phyloP scores from a whole-genome alignment of 2,113 vertebrate species.

The Trichechus manatus region DNA sequence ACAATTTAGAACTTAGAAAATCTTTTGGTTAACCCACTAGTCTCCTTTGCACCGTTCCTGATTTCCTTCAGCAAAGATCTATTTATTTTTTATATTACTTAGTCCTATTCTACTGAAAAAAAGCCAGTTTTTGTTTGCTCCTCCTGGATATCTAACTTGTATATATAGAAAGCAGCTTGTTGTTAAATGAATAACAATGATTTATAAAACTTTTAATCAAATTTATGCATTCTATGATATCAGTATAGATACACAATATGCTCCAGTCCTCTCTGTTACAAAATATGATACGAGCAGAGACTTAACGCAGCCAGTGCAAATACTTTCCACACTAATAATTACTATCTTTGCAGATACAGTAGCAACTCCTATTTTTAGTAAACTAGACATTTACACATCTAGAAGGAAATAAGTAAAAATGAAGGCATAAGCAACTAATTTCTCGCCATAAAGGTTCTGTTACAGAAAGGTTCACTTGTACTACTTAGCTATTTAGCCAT shows the following conservation, averaged over 20 bases:
- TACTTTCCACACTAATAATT: slow-evolving; percentile 45
- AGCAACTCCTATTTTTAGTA: slow-evolving; percentile 56
- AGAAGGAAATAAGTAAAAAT: slow-evolving; percentile 31
- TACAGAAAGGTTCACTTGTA: not conserved
- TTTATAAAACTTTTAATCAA: not conserved
- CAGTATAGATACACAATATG: not conserved
- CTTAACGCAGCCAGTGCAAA: not conserved
- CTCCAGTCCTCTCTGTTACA: not conserved
- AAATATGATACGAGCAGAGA: not conserved
- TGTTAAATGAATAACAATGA: slow-evolving; percentile 49
- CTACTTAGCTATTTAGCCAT: not conserved
- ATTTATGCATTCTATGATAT: not conserved
- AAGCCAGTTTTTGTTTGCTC: slow-evolving; percentile 42
- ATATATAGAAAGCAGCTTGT: slow-evolving; percentile 8
- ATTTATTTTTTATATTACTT: slow-evolving; percentile 20
- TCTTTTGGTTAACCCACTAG: slow-evolving; percentile 31
- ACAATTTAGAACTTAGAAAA: not conserved
- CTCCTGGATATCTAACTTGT: not conserved
- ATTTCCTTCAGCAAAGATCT: slow-evolving; percentile 55
- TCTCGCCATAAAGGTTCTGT: slow-evolving; percentile 45
- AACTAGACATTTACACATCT: slow-evolving; percentile 37
- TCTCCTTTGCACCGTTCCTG: not conserved
- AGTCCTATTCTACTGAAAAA: slow-evolving; percentile 10
- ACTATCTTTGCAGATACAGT: slow-evolving; percentile 6
- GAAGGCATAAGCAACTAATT: slow-evolving; percentile 48